phyloP scores from a whole-genome alignment of 2,888 invertebrate genomes.

The Latheticus oryzae region DNA sequence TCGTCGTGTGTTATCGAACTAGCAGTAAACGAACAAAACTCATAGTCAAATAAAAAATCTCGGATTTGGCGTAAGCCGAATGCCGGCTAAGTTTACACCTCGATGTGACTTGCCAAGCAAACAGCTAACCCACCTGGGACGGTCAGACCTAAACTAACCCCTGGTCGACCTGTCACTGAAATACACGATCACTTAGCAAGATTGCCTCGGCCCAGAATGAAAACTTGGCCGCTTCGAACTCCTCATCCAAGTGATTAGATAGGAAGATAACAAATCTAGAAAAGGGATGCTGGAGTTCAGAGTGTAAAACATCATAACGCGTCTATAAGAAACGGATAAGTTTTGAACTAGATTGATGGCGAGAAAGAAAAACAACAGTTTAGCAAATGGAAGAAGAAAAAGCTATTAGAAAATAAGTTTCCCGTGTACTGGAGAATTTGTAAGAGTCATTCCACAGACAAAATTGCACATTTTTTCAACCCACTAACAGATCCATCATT shows the following conservation, averaged over 20 bases:
- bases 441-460: too few species aligned
- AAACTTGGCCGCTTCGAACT: constrained; percentile 16
- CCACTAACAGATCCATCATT: too few species aligned
- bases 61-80: constrained; percentile 14
- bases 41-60: constrained; percentile 28
- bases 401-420: too few species aligned
- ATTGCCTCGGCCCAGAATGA: constrained; percentile 43
- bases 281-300: constrained; percentile 7
- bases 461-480: too few species aligned
- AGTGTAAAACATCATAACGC: constrained; percentile 31
- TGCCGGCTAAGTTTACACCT: constrained; percentile 48
- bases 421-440: too few species aligned
- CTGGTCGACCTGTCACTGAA: constrained; percentile 39
- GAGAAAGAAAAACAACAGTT: background rate
- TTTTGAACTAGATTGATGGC: constrained; percentile 13
- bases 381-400: background rate
- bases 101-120: constrained; percentile 48
- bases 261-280: constrained; percentile 27
- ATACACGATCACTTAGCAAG: constrained; percentile 49
- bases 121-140: constrained; percentile 37
- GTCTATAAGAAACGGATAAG: constrained; percentile 21
- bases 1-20: constrained; percentile 22
- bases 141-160: constrained; percentile 30
- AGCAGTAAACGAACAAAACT: constrained; percentile 13
- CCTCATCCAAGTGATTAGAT: constrained; percentile 30